A percentile compares a stretch with the other conserved stretches of the same genome.
These are phyloP conservation scores for Catharus bicknelli DNA, from an alignment of 2,113 vertebrate genomes.

Conservation along the genomic window DNA sequence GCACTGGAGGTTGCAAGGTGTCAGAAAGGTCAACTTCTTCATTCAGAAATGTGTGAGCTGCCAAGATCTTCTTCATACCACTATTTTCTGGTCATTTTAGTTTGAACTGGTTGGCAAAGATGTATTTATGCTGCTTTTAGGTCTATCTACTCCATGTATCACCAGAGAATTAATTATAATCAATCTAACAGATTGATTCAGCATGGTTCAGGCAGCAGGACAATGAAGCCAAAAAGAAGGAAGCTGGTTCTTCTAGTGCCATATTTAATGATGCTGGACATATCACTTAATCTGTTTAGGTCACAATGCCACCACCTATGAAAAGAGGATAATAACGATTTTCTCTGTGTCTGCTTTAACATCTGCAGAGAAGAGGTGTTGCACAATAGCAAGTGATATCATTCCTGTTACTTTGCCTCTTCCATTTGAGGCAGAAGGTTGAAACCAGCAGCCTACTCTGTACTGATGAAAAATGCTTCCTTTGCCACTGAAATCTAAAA, in stretches of 20 bases:
- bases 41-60: neutral
- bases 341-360: neutral
- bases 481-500: neutral
- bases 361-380: neutral
- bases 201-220: neutral
- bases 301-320: neutral
- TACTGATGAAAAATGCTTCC: neutral
- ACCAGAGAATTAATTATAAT: neutral
- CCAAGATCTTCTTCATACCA: neutral
- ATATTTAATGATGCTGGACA: neutral
- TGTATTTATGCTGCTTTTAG: neutral
- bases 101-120: neutral
- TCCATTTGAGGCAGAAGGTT: neutral
- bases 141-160: neutral
- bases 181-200: neutral
- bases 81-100: neutral
- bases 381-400: neutral
- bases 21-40: neutral
- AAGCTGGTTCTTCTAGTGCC: neutral
- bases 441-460: neutral
- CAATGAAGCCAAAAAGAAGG: neutral
- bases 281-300: neutral
- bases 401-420: neutral
- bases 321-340: neutral
- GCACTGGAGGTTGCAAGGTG: neutral